Evolutionary conservation across 2,888 invertebrate genomes (phyloP), one percentile per base, ranked within the genome.

Genomic region (Taenaris catops): DNA sequence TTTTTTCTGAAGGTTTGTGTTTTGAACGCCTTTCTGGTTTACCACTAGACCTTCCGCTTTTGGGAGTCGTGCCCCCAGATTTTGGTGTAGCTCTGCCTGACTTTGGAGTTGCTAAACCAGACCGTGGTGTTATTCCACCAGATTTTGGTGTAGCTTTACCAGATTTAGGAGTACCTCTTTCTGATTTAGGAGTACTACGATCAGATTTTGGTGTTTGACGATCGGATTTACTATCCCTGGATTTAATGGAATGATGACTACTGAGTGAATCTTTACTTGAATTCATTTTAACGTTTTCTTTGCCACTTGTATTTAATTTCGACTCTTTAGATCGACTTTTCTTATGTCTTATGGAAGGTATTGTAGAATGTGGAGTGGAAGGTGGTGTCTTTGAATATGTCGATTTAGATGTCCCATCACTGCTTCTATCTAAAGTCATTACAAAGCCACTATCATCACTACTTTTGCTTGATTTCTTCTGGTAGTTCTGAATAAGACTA

Each of bases 21-120:
- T 87, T 86, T 2, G 70, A 62, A 17, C 76, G 78, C 57, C 73
- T 86, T 59, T 73, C 83, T 47, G 80, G 73, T 49, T 87, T 89
- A 3, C 83, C 80, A 45, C 76, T 79, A 2, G 88, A 86, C 54
- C 89, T 79, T 8, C 89, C 88, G 56, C 89, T 90, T 75, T 89
- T 90, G 8, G 91, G 90, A 58, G 86, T 86, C n/a, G 66, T 63
- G 26, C 68, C 46, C 2, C 83, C 86, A 12, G 86, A 86, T 57
- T 81, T 84, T 0, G 86, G 86, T 6, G 84, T 84, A 16, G 51
- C 61, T 56, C 64, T 61, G 1, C 84, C 84, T 10, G 84, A 86
- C 53, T 81, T 84, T 4, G 84, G 86, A 28, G 87, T 87, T 4
- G 67, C 66, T 32, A 81, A 48, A 8, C 84, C 87, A 3, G 87